Evolutionary conservation across 2,113 vertebrate species (phyloP).

Genomic region (Callipepla californica): DNA sequence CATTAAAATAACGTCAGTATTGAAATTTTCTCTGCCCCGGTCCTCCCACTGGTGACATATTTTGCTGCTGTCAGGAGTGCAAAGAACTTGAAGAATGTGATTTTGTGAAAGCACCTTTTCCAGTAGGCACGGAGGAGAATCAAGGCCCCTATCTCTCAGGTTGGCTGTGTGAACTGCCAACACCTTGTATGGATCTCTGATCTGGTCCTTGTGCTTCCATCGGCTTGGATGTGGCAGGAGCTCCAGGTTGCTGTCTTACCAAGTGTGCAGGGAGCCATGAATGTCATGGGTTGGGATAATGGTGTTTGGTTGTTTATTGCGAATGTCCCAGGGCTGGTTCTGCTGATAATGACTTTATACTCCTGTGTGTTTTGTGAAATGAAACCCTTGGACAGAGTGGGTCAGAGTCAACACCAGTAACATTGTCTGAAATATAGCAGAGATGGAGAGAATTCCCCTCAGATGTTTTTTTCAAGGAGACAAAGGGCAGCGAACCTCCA

Average conservation of each 20-base stretch:
- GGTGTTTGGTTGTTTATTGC: background rate
- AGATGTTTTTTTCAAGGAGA: background rate
- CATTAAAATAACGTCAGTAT: background rate
- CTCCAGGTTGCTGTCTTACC: background rate
- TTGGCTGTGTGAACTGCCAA: background rate
- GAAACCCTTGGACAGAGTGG: background rate
- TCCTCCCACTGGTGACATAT: background rate
- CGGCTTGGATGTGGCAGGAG: rapidly evolving
- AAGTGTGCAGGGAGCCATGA: background rate
- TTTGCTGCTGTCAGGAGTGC: background rate
- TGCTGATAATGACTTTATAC: background rate
- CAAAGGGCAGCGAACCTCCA: background rate
- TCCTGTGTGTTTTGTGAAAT: background rate
- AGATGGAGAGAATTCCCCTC: background rate
- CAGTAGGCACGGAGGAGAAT: background rate
- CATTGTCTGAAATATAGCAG: background rate
- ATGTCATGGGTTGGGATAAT: background rate
- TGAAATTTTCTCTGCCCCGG: background rate
- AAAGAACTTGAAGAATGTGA: background rate
- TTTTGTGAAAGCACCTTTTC: background rate
- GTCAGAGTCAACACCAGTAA: background rate
- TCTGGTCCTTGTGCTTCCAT: too few relatives aligned
- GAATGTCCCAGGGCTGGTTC: background rate
- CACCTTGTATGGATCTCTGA: background rate
- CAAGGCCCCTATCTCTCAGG: background rate